Conservation (phyloP, 1,140 invertebrate genomes). For the Dendroctonus valens region DNA sequence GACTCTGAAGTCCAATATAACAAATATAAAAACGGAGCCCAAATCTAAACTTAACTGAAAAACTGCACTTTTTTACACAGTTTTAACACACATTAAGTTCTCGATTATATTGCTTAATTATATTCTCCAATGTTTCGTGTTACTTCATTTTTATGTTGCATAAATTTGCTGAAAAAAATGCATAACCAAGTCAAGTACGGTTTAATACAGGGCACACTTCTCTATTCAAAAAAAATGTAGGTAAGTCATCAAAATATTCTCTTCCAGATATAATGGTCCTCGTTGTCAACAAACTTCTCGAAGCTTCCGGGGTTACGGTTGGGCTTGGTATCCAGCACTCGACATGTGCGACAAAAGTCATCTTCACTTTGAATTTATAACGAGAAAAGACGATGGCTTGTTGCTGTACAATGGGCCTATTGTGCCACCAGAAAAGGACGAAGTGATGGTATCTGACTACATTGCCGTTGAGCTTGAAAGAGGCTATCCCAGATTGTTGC, state of each 20-base stretch:
- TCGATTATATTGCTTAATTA: too few relatives aligned
- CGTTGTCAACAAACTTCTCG: constrained; percentile 93
- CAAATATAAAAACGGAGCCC: too few relatives aligned
- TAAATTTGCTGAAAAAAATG: too few relatives aligned
- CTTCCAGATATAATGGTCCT: constrained; percentile 75
- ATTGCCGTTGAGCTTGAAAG: constrained; percentile 89
- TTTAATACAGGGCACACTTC: too few relatives aligned
- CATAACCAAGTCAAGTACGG: too few relatives aligned
- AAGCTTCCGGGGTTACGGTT: constrained; percentile 88
- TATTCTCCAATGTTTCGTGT: too few relatives aligned
- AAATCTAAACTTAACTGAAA: too few relatives aligned
- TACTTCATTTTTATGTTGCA: too few relatives aligned
- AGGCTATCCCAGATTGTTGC: constrained; percentile 83
- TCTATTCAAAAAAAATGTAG: background rate
- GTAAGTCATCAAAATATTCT: background rate
- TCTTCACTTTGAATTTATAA: constrained; percentile 93
- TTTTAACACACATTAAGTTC: too few relatives aligned
- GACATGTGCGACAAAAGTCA: constrained; percentile 96
- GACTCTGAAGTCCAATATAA: too few relatives aligned
- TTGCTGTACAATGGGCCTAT: constrained; percentile 96
- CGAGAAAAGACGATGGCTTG: constrained; percentile 85
- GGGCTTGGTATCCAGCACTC: constrained; percentile 94
- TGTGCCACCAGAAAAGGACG: constrained; percentile 83
- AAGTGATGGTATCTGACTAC: constrained; percentile 88
- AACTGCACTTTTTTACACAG: too few relatives aligned